A percentile compares a stretch with the other conserved stretches of the same genome.
phyloP scores from a whole-genome alignment of 2,797 vertebrate species.

The Pangasius djambal region DNA sequence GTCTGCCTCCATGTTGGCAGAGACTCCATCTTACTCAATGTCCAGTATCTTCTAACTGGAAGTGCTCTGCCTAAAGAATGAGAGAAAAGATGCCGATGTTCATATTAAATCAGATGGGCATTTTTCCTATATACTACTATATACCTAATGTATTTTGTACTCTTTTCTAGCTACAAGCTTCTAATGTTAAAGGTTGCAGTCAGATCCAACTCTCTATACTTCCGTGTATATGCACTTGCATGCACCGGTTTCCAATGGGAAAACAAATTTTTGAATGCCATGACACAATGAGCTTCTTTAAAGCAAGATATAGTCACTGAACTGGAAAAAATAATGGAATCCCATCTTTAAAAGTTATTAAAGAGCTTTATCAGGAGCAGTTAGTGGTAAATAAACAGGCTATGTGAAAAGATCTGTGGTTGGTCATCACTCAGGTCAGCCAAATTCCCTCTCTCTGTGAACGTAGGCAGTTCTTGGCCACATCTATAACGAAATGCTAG shows the following conservation, averaged over 20 bases:
- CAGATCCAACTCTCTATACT: not conserved
- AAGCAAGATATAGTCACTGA: not conserved
- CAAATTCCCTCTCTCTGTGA: not conserved
- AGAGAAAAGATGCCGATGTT: slow-evolving; percentile 26
- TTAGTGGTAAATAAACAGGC: not conserved
- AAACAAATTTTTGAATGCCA: not conserved
- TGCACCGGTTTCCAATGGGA: not conserved
- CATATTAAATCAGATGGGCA: not conserved
- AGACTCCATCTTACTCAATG: slow-evolving; percentile 21
- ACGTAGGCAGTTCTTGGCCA: not conserved
- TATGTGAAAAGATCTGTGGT: not conserved
- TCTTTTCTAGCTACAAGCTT: not conserved
- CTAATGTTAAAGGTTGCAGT: not conserved
- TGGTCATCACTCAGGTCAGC: not conserved
- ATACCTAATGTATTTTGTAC: not conserved
- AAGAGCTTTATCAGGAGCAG: not conserved
- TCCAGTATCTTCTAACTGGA: slow-evolving; percentile 39
- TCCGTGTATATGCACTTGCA: not conserved
- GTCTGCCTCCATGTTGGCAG: slow-evolving; percentile 14
- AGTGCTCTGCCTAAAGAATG: slow-evolving; percentile 44
- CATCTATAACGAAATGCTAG: not conserved
- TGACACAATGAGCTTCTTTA: not conserved
- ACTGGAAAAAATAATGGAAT: not conserved
- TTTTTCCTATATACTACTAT: not conserved
- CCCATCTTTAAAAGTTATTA: not conserved